A percentile compares a stretch with the other conserved stretches of the same genome.
Conservation (phyloP, 2,888 invertebrate genomes). For the Dioctria rufipes region DNA sequence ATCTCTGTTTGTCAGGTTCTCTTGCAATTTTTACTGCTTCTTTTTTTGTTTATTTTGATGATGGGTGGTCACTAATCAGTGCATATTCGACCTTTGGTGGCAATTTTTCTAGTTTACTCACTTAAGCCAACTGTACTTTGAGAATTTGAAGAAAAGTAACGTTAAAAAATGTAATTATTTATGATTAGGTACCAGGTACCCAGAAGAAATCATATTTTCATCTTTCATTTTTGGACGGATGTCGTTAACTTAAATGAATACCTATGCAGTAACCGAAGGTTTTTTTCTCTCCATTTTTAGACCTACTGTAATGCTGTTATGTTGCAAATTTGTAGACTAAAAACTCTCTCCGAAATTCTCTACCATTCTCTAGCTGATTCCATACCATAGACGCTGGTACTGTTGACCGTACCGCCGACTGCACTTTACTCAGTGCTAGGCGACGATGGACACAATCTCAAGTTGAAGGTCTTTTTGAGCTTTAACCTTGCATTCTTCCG, state of each 20-base stretch:
- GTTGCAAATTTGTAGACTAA: no score
- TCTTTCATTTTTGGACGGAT: no score
- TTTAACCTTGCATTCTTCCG: slow-evolving; percentile 34
- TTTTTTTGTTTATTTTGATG: background rate
- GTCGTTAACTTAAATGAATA: background rate
- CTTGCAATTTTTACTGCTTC: no score
- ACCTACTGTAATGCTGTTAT: background rate
- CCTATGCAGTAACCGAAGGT: background rate
- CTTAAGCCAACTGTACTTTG: no score
- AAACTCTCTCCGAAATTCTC: background rate
- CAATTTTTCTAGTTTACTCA: no score
- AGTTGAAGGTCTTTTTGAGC: slow-evolving; percentile 32
- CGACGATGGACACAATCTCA: background rate
- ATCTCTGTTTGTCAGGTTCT: background rate
- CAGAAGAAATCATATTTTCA: no score
- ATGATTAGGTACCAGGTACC: no score
- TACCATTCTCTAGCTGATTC: background rate
- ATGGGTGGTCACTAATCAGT: background rate
- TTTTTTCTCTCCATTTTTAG: background rate
- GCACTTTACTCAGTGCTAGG: background rate
- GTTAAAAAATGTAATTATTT: no score
- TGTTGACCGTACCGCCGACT: background rate
- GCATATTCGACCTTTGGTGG: no score
- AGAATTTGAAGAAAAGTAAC: background rate
- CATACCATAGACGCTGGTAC: background rate